Conservation (phyloP, 1,140 invertebrate genomes). For the Portunus trituberculatus region DNA sequence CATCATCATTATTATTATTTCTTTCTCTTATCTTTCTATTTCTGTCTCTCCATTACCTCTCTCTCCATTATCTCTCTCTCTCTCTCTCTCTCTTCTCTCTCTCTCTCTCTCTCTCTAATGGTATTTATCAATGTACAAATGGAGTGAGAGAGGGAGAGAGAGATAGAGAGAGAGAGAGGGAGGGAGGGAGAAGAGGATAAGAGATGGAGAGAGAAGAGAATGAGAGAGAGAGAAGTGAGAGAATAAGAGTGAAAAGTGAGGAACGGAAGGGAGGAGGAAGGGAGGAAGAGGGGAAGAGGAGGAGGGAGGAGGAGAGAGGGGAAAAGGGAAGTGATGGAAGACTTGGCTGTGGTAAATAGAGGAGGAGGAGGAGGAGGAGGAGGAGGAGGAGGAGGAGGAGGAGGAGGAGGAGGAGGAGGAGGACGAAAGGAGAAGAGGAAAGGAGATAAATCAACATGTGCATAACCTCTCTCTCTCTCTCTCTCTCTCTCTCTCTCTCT, state of each 20-base stretch:
- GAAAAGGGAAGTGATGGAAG: background rate
- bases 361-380: slow-evolving; percentile 43
- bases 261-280: background rate
- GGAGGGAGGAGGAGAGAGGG: background rate
- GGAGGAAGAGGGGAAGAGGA: background rate
- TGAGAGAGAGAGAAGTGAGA: slow-evolving; percentile 42
- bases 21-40: background rate
- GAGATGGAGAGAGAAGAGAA: background rate
- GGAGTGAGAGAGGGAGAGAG: background rate
- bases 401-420: background rate
- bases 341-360: background rate
- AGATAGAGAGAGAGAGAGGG: background rate
- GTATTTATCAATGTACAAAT: too few relatives aligned
- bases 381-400: slow-evolving; percentile 38
- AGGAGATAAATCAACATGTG: background rate
- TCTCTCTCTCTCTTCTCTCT: background rate
- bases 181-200: background rate
- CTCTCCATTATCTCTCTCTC: background rate
- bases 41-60: background rate
- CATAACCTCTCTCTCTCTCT: background rate
- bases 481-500: background rate
- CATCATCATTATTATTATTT: too few relatives aligned
- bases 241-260: background rate
- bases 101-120: background rate
- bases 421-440: background rate